These are phyloP conservation scores for Chrysotoxum bicinctum DNA, from an alignment of 2,888 invertebrate genomes.

Conservation along the genomic window DNA sequence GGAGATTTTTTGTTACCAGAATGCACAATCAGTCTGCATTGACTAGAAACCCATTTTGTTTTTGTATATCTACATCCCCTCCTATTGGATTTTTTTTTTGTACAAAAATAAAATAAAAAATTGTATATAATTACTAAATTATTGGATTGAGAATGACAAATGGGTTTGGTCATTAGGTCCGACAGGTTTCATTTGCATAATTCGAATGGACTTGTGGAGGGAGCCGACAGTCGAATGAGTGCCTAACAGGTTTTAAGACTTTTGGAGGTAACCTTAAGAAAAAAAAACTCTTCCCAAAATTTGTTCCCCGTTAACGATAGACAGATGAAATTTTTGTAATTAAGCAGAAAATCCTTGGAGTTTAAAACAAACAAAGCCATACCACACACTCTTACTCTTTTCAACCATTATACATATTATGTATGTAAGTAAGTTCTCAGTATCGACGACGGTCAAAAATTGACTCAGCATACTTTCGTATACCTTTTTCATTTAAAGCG, in stretches of 20 bases:
- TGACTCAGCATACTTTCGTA: neutral
- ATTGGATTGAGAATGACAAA: slow-evolving; percentile 72
- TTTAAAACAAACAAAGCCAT: slow-evolving; percentile 1
- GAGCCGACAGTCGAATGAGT: neutral
- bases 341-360: slow-evolving; percentile 42
- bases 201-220: slow-evolving; percentile 64
- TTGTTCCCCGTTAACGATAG: slow-evolving; percentile 38
- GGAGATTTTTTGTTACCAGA: neutral
- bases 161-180: slow-evolving; percentile 69
- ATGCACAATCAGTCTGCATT: neutral
- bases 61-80: neutral
- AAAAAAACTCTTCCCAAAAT: slow-evolving; percentile 23
- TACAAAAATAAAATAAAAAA: neutral
- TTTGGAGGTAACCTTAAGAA: slow-evolving; percentile 14
- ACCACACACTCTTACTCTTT: slow-evolving; percentile 30
- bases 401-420: no score
- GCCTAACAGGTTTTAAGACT: slow-evolving; percentile 66
- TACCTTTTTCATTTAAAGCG: neutral
- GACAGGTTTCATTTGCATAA: slow-evolving; percentile 72
- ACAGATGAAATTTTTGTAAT: slow-evolving; percentile 53
- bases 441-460: neutral
- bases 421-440: neutral
- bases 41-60: slow-evolving; percentile 53
- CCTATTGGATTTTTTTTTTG: slow-evolving; percentile 1
- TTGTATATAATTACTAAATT: slow-evolving; percentile 64